Evolutionary conservation across 2,113 vertebrate species (phyloP).

Genomic region (Mormoops blainvillei): DNA sequence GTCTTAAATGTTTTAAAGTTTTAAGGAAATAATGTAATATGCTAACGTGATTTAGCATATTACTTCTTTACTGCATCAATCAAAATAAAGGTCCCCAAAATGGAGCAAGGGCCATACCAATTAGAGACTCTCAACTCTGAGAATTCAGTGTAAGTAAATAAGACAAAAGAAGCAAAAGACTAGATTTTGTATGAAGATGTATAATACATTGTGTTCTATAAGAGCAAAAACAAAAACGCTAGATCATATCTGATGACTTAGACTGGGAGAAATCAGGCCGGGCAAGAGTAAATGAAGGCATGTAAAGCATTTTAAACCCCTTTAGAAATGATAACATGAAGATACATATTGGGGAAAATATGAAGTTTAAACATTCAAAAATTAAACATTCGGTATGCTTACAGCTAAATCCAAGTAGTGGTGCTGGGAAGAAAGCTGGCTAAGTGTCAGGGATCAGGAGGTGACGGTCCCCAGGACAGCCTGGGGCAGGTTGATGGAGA

Average conservation of each 20-base stretch:
- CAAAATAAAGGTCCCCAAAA: neutral
- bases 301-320: neutral
- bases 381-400: neutral
- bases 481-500: too few species aligned
- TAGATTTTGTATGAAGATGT: neutral
- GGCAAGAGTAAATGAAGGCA: neutral
- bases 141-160: neutral
- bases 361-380: neutral
- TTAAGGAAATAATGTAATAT: neutral
- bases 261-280: neutral
- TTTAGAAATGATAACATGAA: neutral
- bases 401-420: neutral
- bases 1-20: neutral
- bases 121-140: neutral
- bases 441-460: neutral
- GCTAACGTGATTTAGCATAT: neutral
- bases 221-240: neutral
- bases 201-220: neutral
- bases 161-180: neutral
- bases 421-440: neutral
- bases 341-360: neutral
- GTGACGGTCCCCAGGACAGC: fast-evolving
- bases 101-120: neutral
- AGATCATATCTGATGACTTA: neutral
- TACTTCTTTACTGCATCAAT: neutral